Base-by-base conservation (phyloP, 2,113 vertebrate species). In the Cranoglanis bouderius region DNA sequence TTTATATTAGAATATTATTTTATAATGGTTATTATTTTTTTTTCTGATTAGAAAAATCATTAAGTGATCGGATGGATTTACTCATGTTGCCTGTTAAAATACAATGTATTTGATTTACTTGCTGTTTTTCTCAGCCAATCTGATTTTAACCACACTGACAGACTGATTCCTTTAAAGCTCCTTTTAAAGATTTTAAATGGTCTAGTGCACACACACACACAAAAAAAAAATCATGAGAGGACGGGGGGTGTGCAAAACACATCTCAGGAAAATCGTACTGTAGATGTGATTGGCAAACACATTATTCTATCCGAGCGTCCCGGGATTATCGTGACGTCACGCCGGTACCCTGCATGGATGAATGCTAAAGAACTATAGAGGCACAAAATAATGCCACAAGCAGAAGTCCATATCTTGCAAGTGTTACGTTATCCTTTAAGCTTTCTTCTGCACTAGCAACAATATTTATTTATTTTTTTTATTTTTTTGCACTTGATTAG, bases 311-410 rank as follows among this genome's bases (percentile, higher is more conserved):
- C 95, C 95, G 92, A 92, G 93, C 95, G 95, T 95, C 95, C 93
- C 93, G 96, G 97, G 97, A 98, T 97, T 97, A 97, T 96, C 95
- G 94, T 99, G 98, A 99, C 97, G 98, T 99, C 97, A 99, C 96
- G 91, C 92, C 94, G 97, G 96, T 96, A 96, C 96, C 96, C 95
- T 96, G 97, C 96, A 96, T 96, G 97, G 96, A 94, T 95, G 96
- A 96, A 95, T 95, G 97, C 97, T 97, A 96, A 96, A 96, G 96
- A 97, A 97, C 96, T 96, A 96, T 94, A 96, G 95, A 97, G 95
- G 95, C 95, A 96, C 97, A 98, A 97, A 83, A 97, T 97, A 97
- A 97, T 96, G 96, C 96, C 96, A 96, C 95, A 96, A 96, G 95
- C 96, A 95, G 93, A 90, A 95, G 95, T 96, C 96, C 93, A 93